Evolutionary conservation across 2,888 invertebrate genomes (phyloP).

Genomic region (Ceratothoa steindachneri): DNA sequence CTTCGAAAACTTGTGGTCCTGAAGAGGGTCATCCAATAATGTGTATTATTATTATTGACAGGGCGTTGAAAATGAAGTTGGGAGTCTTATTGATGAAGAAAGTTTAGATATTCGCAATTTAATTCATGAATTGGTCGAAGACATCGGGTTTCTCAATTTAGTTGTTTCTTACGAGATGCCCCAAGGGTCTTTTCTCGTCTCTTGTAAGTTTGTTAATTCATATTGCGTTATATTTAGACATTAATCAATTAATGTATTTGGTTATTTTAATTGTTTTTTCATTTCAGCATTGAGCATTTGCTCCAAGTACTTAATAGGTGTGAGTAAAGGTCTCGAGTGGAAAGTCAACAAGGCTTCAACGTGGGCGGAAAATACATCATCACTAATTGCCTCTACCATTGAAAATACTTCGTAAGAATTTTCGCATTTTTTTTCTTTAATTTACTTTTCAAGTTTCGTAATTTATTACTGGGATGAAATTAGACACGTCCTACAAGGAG

Average conservation of each 20-base stretch:
- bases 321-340: not conserved
- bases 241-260: too few relatives aligned
- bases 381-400: not conserved
- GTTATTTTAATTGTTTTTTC: too few relatives aligned
- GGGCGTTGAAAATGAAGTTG: constrained; percentile 4
- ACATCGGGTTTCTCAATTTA: constrained; percentile 1
- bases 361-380: not conserved
- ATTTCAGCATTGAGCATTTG: not conserved
- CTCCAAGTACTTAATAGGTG: not conserved
- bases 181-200: not conserved
- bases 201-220: not conserved
- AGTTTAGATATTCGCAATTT: not conserved
- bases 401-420: not conserved
- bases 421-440: too few relatives aligned
- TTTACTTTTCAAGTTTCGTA: too few relatives aligned
- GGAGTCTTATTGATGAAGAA: not conserved
- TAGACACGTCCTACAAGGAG: too few relatives aligned
- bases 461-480: too few relatives aligned
- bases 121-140: not conserved
- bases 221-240: not conserved
- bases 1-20: too few relatives aligned
- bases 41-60: not conserved
- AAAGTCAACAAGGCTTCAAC: not conserved
- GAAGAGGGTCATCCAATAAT: too few relatives aligned
- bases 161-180: not conserved